Evolutionary conservation across 1,140 invertebrate genomes (phyloP).

Genomic region (Ceratina japonica): DNA sequence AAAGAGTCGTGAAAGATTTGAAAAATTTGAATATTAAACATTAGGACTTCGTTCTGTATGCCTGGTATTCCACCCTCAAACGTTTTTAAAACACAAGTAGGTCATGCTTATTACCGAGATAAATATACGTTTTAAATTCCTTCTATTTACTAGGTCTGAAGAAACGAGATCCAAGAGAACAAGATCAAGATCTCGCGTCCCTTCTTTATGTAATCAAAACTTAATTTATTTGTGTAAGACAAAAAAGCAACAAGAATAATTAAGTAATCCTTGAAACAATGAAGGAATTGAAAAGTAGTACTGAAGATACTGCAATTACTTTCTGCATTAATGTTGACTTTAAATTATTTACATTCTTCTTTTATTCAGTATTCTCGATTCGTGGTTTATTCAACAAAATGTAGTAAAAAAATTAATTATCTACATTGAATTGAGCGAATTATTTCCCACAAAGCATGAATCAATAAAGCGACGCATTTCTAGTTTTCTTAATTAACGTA

Average conservation of each 20-base stretch:
- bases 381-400: too few relatives aligned
- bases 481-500: not conserved
- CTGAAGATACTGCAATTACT: too few relatives aligned
- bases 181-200: too few relatives aligned
- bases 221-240: not conserved
- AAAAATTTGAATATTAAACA: not conserved
- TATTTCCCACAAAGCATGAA: too few relatives aligned
- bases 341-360: too few relatives aligned
- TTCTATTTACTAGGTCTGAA: not conserved
- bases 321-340: too few relatives aligned
- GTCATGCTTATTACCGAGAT: slow-evolving; percentile 1
- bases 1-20: not conserved
- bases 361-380: too few relatives aligned
- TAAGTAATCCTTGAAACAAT: not conserved
- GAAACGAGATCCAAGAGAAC: too few relatives aligned
- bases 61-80: not conserved
- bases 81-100: not conserved
- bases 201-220: not conserved
- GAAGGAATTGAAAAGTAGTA: not conserved
- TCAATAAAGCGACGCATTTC: not conserved
- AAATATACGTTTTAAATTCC: not conserved
- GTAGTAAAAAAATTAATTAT: too few relatives aligned
- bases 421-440: too few relatives aligned
- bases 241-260: not conserved
- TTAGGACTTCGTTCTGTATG: not conserved